These are phyloP conservation scores for Drosophila bunnanda DNA, from an alignment of 2,888 invertebrate genomes.

Conservation along the genomic window DNA sequence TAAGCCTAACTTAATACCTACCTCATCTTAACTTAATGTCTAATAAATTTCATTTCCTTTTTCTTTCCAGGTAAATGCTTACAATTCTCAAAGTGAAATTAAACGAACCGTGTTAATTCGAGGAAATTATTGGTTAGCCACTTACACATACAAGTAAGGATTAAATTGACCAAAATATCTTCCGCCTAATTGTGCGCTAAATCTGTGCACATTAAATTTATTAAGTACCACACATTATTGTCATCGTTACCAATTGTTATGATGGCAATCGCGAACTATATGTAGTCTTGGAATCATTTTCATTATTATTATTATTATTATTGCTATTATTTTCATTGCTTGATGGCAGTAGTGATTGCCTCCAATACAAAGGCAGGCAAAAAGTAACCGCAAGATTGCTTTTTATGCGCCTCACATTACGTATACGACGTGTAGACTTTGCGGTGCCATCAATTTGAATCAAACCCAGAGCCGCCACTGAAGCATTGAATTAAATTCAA, in stretches of 20 bases:
- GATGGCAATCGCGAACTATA: constrained; percentile 50
- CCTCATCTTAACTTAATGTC: not conserved
- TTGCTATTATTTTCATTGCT: constrained; percentile 21
- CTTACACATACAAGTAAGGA: constrained; percentile 6
- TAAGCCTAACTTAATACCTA: no score
- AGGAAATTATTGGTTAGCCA: constrained; percentile 10
- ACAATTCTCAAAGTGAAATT: constrained; percentile 1
- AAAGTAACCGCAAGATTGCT: constrained; percentile 75
- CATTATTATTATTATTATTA: constrained; percentile 41
- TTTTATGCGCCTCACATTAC: constrained; percentile 72
- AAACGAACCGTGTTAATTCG: constrained; percentile 8
- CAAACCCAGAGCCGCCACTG: constrained; percentile 1
- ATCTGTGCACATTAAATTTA: constrained; percentile 69
- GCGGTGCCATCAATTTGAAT: constrained; percentile 28
- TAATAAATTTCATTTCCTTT: constrained; percentile 5
- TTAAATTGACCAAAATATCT: constrained; percentile 53
- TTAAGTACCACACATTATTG: constrained; percentile 62
- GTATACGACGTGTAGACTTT: constrained; percentile 56
- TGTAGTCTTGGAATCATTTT: constrained; percentile 13
- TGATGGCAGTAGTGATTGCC: constrained; percentile 23
- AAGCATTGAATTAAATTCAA: constrained; percentile 8
- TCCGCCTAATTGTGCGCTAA: constrained; percentile 67
- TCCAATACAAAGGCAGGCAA: constrained; percentile 46
- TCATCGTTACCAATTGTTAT: constrained; percentile 53
- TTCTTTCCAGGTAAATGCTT: constrained; percentile 35